A percentile compares a stretch with the other conserved stretches of the same genome.
These are phyloP conservation scores for Corella eumyota DNA, from an alignment of 23 tunicate species.

Conservation along the genomic window DNA sequence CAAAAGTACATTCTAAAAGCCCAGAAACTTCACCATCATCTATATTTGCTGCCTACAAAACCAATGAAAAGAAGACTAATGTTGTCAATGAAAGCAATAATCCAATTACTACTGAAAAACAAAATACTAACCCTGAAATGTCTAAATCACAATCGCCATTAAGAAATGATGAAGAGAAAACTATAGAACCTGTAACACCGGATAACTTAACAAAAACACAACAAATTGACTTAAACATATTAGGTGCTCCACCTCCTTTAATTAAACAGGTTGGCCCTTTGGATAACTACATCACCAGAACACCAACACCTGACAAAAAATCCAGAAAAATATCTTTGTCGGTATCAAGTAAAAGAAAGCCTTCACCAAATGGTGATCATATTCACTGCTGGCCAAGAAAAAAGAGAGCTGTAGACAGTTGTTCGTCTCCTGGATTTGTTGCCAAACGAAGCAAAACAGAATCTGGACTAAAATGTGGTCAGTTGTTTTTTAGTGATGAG, in stretches of 20 bases:
- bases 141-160: too few relatives aligned
- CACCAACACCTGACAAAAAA: slow-evolving; percentile 26
- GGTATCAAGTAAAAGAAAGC: slow-evolving; percentile 5
- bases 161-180: too few relatives aligned
- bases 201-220: too few relatives aligned
- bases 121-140: too few relatives aligned
- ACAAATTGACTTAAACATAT: too few relatives aligned
- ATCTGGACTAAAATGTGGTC: not conserved
- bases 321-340: not conserved
- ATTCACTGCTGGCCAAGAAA: slow-evolving; percentile 55
- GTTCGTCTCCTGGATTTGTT: slow-evolving; percentile 5
- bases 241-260: not conserved
- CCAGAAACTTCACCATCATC: too few relatives aligned
- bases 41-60: too few relatives aligned
- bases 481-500: not conserved
- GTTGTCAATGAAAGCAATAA: not conserved
- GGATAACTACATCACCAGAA: slow-evolving; percentile 38
- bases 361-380: slow-evolving; percentile 60
- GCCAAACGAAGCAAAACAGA: slow-evolving; percentile 1
- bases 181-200: too few relatives aligned
- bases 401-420: slow-evolving; percentile 20
- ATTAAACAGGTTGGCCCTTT: slow-evolving; percentile 21
- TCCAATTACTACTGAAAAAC: too few relatives aligned
- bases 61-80: too few relatives aligned
- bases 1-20: too few relatives aligned